phyloP scores from a whole-genome alignment of 2,888 invertebrate genomes.

The Watsonalla cultraria region DNA sequence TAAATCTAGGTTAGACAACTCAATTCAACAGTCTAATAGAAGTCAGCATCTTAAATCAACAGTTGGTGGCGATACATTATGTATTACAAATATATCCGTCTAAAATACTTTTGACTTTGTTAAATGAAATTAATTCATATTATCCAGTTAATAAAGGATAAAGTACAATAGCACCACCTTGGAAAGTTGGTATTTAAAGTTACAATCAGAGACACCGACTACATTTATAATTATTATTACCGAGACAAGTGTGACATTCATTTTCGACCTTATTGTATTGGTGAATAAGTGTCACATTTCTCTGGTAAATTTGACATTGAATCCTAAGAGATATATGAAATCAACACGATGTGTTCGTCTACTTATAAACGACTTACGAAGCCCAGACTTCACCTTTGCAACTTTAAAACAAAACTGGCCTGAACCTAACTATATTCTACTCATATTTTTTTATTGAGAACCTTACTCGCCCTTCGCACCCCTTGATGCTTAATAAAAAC shows the following conservation, averaged over 20 bases:
- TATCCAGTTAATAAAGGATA: background rate
- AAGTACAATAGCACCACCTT: constrained; percentile 40
- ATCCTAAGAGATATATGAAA: constrained; percentile 25
- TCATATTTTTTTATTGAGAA: constrained; percentile 2
- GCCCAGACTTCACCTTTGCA: background rate
- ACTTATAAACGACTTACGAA: background rate
- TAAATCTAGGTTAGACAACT: background rate
- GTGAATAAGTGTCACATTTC: constrained; percentile 14
- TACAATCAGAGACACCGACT: constrained; percentile 27
- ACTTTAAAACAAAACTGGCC: constrained; percentile 17
- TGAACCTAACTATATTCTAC: constrained; percentile 14
- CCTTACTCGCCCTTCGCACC: background rate
- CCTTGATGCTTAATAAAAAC: constrained; percentile 10
- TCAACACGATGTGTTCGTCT: constrained; percentile 18
- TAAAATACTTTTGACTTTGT: background rate
- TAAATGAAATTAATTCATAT: background rate
- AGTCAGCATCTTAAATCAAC: background rate
- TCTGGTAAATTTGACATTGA: constrained; percentile 20
- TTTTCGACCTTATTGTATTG: background rate
- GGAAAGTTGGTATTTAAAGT: constrained; percentile 31
- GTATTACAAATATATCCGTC: background rate
- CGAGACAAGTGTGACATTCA: constrained; percentile 15
- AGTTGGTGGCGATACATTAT: background rate
- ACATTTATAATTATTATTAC: constrained; percentile 17
- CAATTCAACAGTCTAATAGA: background rate